Percentiles rank a stretch among this genome's conserved stretches.
These are phyloP conservation scores for Thumatha senex DNA, from an alignment of 2,888 invertebrate species.

Conservation along the genomic window DNA sequence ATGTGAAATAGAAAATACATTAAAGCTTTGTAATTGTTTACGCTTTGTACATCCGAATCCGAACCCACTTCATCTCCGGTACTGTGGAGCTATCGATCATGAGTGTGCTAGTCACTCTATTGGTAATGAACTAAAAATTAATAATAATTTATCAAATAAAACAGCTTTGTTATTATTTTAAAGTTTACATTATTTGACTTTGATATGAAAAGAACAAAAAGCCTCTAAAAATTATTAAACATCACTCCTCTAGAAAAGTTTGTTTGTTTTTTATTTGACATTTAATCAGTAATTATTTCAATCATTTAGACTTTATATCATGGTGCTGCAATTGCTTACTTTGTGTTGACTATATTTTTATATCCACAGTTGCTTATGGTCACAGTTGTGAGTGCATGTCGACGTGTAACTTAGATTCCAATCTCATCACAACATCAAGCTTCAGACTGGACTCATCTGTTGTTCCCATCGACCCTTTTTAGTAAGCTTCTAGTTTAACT, in stretches of 20 bases:
- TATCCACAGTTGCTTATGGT: slow-evolving; percentile 1
- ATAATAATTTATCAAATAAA: no score
- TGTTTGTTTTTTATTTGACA: no score
- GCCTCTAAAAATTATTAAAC: no score
- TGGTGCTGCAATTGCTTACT: no score
- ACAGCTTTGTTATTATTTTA: no score
- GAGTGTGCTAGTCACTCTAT: slow-evolving; percentile 45
- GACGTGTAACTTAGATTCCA: slow-evolving; percentile 46
- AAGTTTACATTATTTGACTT: no score
- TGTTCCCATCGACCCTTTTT: slow-evolving; percentile 46
- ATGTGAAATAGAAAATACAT: slow-evolving; percentile 47
- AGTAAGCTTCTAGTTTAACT: slow-evolving; percentile 44
- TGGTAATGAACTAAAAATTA: slow-evolving; percentile 41
- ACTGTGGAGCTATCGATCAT: slow-evolving; percentile 45
- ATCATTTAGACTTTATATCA: no score
- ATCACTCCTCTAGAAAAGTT: no score
- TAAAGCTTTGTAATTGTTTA: slow-evolving; percentile 51
- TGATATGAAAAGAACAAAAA: no score
- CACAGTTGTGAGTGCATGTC: slow-evolving; percentile 44
- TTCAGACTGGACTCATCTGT: slow-evolving; percentile 29
- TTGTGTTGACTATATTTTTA: neutral
- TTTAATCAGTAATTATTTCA: no score
- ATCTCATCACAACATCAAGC: slow-evolving; percentile 20
- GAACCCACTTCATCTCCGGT: slow-evolving; percentile 19
- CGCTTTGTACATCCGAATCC: slow-evolving; percentile 42